Evolutionary conservation across 2,888 invertebrate genomes (phyloP).

Genomic region (Xestobium rufovillosum): DNA sequence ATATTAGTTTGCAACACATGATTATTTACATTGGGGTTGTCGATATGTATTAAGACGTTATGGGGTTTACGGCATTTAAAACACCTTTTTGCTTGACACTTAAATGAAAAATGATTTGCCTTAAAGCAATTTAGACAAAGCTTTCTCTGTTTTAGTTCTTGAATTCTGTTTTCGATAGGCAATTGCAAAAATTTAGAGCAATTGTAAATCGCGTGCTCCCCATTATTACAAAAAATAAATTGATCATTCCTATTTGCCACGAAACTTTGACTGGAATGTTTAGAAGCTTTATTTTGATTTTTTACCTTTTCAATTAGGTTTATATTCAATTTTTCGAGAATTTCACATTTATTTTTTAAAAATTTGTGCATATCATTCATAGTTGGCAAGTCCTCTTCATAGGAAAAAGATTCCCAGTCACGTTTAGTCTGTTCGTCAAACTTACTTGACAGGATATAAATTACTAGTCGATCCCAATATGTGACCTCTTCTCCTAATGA

Average conservation of each 20-base stretch:
- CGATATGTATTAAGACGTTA: no score
- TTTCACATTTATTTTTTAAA: conserved; percentile 11
- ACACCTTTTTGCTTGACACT: no score
- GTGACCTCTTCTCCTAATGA: conserved; percentile 9
- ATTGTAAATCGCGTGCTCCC: conserved; percentile 10
- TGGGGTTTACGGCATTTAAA: no score
- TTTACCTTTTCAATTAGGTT: conserved; percentile 7
- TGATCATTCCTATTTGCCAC: conserved; percentile 1
- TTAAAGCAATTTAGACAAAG: no score
- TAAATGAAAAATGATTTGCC: no score
- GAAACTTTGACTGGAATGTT: conserved; percentile 7
- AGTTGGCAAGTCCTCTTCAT: conserved; percentile 10
- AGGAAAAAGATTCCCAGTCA: conserved; percentile 14
- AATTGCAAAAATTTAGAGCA: conserved; percentile 13
- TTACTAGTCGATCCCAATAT: conserved; percentile 14
- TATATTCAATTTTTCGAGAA: conserved; percentile 12
- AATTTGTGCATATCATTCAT: conserved; percentile 13
- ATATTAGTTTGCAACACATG: no score
- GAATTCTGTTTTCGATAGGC: conserved; percentile 9
- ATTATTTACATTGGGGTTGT: no score
- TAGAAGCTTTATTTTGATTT: background rate
- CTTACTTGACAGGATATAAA: conserved; percentile 15
- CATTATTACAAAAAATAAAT: conserved; percentile 10
- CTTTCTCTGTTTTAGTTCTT: conserved; percentile 11
- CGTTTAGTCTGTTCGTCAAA: conserved; percentile 16